Base-by-base conservation (phyloP, 2,888 invertebrate species). In the Ophraella communa region DNA sequence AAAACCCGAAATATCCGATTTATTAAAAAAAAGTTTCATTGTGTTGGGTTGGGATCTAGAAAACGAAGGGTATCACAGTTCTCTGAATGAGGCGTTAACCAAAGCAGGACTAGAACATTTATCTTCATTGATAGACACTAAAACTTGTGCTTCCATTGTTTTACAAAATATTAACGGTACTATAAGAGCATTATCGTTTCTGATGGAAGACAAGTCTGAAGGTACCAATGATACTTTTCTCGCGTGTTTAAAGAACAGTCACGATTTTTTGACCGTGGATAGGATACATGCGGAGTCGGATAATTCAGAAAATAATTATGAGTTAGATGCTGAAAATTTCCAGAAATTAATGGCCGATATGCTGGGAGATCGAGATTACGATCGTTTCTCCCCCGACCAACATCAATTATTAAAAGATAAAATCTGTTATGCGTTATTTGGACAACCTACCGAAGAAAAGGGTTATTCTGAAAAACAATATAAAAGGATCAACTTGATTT, bases 341-440 rank as follows among this genome's bases (percentile, higher is more conserved):
- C 87, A 87, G 70, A 86, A 86, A 72, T 82, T 85, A 64, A 87
- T 87, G 80, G 86, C 82, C 74, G 86, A 87, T 77, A 84, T 84
- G 73, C 77, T 87, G 49, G 84, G 85, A 1, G 85, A 87, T 66
- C 83, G 85, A 71, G 87, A 87, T 77, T 81, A 76, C 79, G 85
- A 77, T 78, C 84, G 85, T 68, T 87, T 87, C 78, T 84, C 86
- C 70, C 80, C 78, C 71, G 74, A 79, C 56, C 83, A 86, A 67
- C 82, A 85, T 65, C 83, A 84, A 65, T 80, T 83, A 68, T 78
- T 88, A 51, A 78, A 85, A 45, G 81, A 84, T 71, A 87, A 87
- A 79, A 83, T 87, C 64, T 86, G 84, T 23, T 87, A 84, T 80
- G 86, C 86, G 10, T 77, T 87, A 54, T 86, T 81, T 78, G 87